Evolutionary conservation across 2,888 invertebrate genomes (phyloP), one percentile per base, ranked within the genome.

Genomic region (Pasiphila rectangulata): DNA sequence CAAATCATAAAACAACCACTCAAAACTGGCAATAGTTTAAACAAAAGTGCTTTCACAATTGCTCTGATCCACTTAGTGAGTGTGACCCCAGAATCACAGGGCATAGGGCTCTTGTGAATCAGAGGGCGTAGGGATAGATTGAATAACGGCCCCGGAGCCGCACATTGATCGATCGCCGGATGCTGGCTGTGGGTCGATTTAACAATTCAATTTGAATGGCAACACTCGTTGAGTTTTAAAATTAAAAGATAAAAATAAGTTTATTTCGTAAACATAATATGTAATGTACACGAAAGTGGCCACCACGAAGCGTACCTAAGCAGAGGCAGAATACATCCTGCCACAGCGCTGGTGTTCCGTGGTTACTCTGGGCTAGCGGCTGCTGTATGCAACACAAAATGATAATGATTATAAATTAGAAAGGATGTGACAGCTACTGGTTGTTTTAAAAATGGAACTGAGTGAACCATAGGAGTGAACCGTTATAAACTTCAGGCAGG

Each of bases 131-230:
- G 69, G 71, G 69, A 75, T 32, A 32, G 30, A 83, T 78, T 80
- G 81, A 71, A 79, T 81, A 79, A 59, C 57, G 50, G 39, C 46
- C 46, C 36, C 66, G 64, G 67, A 59, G 49, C 51, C 73, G 76
- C 79, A 76, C 75, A 78, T 79, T 82, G 83, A 83, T 82, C 75
- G 80, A 81, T 79, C 64, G 64, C 80, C 75, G 83, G 83, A 84
- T 74, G 67, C 63, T 60, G 66, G 42, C 50, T 61, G 62, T 54
- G 56, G 59, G 61, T 63, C 51, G 61, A 66, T 67, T 72, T 61
- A 68, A 64, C 46, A 64, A 62, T 50, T 46, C 54, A 68, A 67
- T 67, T 65, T 63, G 50, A 40, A 50, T 36, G 50, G 56, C 59
- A 63, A 57, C 53, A 53, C 42, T 35, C 13, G 6, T 12, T 43